Base-by-base conservation (phyloP, 2,113 vertebrate genomes). In the Erinaceus europaeus region DNA sequence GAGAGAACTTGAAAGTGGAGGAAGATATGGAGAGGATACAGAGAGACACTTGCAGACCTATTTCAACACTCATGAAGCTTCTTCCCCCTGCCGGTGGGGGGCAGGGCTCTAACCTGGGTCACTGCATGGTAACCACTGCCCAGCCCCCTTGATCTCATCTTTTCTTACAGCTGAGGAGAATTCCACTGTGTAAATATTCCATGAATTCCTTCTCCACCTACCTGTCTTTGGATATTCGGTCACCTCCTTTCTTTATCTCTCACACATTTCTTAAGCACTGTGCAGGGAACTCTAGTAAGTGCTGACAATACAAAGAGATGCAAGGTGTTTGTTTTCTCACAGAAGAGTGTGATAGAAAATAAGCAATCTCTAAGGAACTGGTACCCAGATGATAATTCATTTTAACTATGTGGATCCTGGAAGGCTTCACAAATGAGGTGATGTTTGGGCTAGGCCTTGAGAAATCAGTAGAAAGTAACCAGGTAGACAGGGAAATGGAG, bases 401-500 rank as follows among this genome's bases (percentile, higher is more conserved):
- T 90, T 83, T 34, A 68, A 17, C 21, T 84, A 20, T 20, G 12
- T 48, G 68, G 42, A 52, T 81, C 32, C 53, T 89, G 73, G 74
- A 84, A 87, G 40, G 25, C 53, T 65, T 89, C 48, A 50, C 18
- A 71, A 36, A 89, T 23, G 65, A 88, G 38, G 44, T 71, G 36
- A 80, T 68, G 68, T 38, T 59, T 89, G 77, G 73, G 9, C 50
- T 71, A 88, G 68, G n/a, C 18, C 36, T 90, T 91, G 64, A 91
- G 73, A 89, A 84, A 53, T 86, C 23, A 84, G 5, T 55, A 78
- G 17, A 59, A 68, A 10, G 11, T 48, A 78, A 34, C 12, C 52
- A 69, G 38, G 36, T 27, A 74, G 61, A 91, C 23, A 86, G 34
- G 64, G 15, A 61, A 17, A 74, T 12, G 18, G 23, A 52, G 4